Evolutionary conservation across 1,140 invertebrate genomes (phyloP), one percentile per base, ranked within the genome.

Genomic region (Lycorma delicatula): DNA sequence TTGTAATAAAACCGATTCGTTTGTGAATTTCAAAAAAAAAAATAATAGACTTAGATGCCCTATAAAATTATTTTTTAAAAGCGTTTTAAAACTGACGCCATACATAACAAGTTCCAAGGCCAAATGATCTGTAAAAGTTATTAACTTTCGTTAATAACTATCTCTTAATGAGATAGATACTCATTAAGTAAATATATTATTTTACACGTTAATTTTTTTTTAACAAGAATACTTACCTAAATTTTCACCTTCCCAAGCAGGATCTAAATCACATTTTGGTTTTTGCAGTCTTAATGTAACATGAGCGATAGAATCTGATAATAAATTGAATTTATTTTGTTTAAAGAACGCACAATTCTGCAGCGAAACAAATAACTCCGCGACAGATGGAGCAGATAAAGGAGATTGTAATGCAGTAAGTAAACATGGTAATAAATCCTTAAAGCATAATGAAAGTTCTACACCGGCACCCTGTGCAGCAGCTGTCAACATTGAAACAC

Each of bases 201-300:
- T n/a, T n/a, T n/a, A n/a, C n/a, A n/a, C n/a, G n/a, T n/a, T n/a
- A n/a, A n/a, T n/a, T n/a, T n/a, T n/a, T n/a, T n/a, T n/a, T n/a
- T n/a, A n/a, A n/a, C n/a, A n/a, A n/a, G n/a, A n/a, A n/a, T 6
- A 55, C 55, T 55, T 48, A 65, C 63, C 72, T 2, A 91, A 71
- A 29, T 83, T 74, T 66, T 90, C 86, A 28, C 84, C 79, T 63
- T 82, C 81, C 93, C 93, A 96, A 36, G 82, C 77, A 2, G 75
- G 66, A 61, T 88, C 81, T 22, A 96, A 69, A 66, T 85, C 81
- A 70, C 89, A 93, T 20, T 84, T 81, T 0, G 93, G 91, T 48
- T 89, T 81, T 60, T 85, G 73, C 54, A 84, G 71, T 61, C 85
- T 72, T 6, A 94, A 67, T 1, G 84, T 89, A 3, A 81, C 74